Percentiles rank a stretch among this genome's conserved stretches.
Evolutionary conservation across 1,140 invertebrate genomes (phyloP).

Genomic region (Rhopalosiphum maidis): DNA sequence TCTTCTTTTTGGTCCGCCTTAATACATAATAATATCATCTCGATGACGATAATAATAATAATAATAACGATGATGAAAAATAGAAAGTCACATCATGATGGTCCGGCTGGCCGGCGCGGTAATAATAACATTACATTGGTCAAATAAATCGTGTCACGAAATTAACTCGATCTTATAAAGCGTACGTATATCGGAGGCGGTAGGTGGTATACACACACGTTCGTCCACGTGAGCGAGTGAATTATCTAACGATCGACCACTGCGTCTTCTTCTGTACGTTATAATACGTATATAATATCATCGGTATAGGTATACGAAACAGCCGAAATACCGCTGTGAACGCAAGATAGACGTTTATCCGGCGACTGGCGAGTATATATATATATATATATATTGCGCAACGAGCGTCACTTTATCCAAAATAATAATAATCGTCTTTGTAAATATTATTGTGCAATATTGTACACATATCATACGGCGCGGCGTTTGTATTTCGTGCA

Average conservation of each 20-base stretch:
- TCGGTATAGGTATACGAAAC: too few relatives aligned
- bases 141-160: slow-evolving; percentile 51
- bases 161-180: slow-evolving; percentile 41
- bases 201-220: background rate
- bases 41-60: background rate
- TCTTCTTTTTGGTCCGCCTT: slow-evolving; percentile 20
- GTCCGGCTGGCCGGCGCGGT: background rate
- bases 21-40: background rate
- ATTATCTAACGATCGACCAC: slow-evolving; percentile 20
- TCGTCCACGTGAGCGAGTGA: background rate
- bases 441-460: background rate
- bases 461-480: background rate
- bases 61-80: background rate
- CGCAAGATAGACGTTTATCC: too few relatives aligned
- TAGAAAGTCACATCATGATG: slow-evolving; percentile 24
- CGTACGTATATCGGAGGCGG: too few relatives aligned
- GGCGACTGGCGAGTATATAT: too few relatives aligned
- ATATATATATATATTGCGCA: too few relatives aligned
- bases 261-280: background rate
- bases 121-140: slow-evolving; percentile 30
- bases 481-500: background rate
- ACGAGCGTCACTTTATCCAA: too few relatives aligned
- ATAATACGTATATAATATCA: too few relatives aligned
- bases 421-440: background rate
- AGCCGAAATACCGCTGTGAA: too few relatives aligned